Evolutionary conservation across 2,113 vertebrate species (phyloP).

Genomic region (Protobothrops flavoviridis): DNA sequence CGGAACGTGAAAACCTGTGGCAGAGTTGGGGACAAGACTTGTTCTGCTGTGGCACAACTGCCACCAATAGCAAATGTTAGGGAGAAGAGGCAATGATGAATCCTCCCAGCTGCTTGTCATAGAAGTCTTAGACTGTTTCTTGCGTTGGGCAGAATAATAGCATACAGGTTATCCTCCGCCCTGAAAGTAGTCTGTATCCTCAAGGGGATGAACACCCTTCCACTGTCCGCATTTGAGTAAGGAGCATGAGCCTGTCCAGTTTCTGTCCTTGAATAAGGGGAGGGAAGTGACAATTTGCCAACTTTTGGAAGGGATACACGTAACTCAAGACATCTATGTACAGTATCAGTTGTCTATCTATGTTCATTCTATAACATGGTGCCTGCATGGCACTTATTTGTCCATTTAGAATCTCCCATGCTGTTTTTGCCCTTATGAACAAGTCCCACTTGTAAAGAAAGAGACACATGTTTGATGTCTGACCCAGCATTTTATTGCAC

Average conservation of each 20-base stretch:
- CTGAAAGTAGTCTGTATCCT: background rate
- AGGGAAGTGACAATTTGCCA: background rate
- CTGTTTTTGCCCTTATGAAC: background rate
- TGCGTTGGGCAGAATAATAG: background rate
- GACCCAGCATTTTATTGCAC: background rate
- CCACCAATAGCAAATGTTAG: background rate
- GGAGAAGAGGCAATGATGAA: background rate
- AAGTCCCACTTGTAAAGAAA: background rate
- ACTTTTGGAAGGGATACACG: background rate
- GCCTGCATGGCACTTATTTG: background rate
- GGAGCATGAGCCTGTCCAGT: background rate
- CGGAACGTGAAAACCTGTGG: background rate
- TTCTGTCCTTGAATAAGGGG: background rate
- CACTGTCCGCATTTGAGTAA: background rate
- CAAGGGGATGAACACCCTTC: background rate
- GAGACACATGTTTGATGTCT: background rate
- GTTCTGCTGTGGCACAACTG: background rate
- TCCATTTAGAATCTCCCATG: background rate
- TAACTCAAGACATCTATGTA: background rate
- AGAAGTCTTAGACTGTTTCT: background rate
- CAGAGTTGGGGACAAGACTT: background rate
- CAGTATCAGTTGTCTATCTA: background rate
- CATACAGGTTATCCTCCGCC: background rate
- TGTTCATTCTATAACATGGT: background rate
- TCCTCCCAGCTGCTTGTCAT: background rate